Conservation (phyloP, 2,888 invertebrate genomes). For the Spisula solida region DNA sequence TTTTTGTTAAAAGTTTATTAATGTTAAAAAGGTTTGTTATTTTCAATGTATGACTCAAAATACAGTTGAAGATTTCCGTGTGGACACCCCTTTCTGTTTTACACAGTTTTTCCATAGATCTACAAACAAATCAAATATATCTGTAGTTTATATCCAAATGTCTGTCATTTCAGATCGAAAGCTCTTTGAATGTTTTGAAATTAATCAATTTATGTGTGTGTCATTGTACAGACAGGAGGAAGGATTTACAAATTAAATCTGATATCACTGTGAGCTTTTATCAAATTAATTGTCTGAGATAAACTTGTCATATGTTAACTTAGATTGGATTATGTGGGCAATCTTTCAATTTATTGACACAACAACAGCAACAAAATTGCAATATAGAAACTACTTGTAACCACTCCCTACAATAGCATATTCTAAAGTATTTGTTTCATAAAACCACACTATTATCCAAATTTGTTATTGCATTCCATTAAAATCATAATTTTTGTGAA, state of each 20-base stretch:
- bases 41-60: not conserved
- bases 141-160: not conserved
- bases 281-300: not conserved
- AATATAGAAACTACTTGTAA: too few species aligned
- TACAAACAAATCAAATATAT: not conserved
- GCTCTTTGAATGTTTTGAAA: not conserved
- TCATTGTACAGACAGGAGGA: not conserved
- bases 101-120: not conserved
- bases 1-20: not conserved
- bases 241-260: constrained; percentile 1
- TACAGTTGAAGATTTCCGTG: not conserved
- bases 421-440: too few species aligned
- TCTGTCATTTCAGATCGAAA: not conserved
- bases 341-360: not conserved
- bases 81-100: not conserved
- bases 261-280: not conserved
- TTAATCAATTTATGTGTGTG: not conserved
- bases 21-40: not conserved
- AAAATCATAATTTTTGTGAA: too few species aligned
- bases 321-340: too few species aligned
- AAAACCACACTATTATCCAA: too few species aligned
- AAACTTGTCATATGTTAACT: too few species aligned
- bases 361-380: not conserved
- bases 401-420: too few species aligned
- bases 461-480: too few species aligned